Evolutionary conservation across 2,797 vertebrate genomes (phyloP), one percentile per base, ranked within the genome.

Genomic region (Yasuhikotakia modesta): DNA sequence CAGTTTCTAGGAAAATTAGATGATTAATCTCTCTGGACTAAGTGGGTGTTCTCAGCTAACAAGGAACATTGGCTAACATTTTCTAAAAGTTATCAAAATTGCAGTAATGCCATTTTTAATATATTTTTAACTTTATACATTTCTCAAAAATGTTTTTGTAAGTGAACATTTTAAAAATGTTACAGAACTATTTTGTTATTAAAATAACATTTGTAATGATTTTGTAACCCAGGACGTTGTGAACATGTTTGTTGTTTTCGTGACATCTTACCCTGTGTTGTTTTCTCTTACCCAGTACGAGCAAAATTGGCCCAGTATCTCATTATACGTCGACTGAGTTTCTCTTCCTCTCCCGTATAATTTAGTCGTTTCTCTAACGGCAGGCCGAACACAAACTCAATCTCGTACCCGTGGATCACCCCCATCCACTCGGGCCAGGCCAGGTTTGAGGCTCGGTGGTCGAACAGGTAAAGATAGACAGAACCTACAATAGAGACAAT

Each of bases 351-450:
- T 0, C 14, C 3, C 0, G 96, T 98, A 90, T 98, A 98, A 90
- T 96, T 97, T 13, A 97, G 92, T 4, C 86, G 88, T 72, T 91
- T 92, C 17, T 96, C 93, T 79, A 98, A 90, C 0, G 96, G 96
- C 64, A 96, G 89, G 55, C 96, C 96, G 7, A 98, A 97, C 68
- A 97, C 92, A 84, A 98, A 98, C 87, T 98, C 96, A 0, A 98
- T 98, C 88, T 98, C 96, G 22, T 98, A 98, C 77, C 96, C 96
- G 0, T 98, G 96, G 30, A 97, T 95, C n/a, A 98, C 96, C 0
- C 96, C 96, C 96, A 98, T 98, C 96, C 96, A 98, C 45, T 92
- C 93, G 0, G 96, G 96, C 96, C 96, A 98, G 46, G 88, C 90
- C 73, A 98, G 78, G 58, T 96, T 97, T 73, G 96, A 98, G 0